Evolutionary conservation across 2,113 vertebrate genomes (phyloP).

Genomic region (Corythaeola cristata): DNA sequence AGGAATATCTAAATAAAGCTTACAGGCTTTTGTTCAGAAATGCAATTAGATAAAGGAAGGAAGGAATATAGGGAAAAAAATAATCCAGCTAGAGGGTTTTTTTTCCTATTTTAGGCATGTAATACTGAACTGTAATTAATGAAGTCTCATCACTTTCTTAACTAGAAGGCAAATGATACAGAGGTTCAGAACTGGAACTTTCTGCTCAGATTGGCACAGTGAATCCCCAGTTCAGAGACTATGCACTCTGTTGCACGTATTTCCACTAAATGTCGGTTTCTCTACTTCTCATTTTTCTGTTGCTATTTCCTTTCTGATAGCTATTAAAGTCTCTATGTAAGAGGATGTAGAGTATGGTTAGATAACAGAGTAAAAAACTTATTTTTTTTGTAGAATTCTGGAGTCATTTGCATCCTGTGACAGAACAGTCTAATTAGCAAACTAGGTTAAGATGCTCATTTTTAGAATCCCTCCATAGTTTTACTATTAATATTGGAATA

Average conservation of each 20-base stretch:
- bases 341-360: background rate
- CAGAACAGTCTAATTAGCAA: background rate
- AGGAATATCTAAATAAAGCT: background rate
- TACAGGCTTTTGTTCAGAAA: background rate
- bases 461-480: background rate
- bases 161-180: background rate
- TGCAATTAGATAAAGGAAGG: background rate
- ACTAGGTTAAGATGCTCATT: background rate
- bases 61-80: background rate
- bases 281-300: slow-evolving; percentile 2
- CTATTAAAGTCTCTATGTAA: background rate
- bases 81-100: background rate
- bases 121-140: background rate
- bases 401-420: background rate
- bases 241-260: background rate
- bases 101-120: background rate
- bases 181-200: background rate
- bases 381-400: background rate
- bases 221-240: background rate
- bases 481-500: background rate
- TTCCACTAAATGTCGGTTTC: background rate
- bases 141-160: background rate
- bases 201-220: background rate
- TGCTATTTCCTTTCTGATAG: background rate
- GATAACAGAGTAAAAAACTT: background rate